Base-by-base conservation (phyloP, 2,113 vertebrate genomes). In the Apteryx owenii region DNA sequence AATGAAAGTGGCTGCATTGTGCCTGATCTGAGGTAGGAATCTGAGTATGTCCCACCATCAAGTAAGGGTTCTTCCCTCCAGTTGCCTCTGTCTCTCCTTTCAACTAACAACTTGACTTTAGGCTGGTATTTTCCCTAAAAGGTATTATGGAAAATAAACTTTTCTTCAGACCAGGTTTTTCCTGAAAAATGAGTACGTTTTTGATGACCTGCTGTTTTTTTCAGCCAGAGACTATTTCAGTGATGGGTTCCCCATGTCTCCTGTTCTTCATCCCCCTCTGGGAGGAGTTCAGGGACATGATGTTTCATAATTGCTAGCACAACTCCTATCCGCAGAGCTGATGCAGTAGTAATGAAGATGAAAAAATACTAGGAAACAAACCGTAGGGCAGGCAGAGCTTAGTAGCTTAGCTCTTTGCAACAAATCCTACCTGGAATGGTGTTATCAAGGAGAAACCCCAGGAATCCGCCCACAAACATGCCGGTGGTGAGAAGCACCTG, bases 381-480 rank as follows among this genome's bases (percentile, higher is more conserved):
- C 9, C 14, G 53, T n/a, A 66, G n/a, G n/a, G 69, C 60, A 94
- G 65, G 69, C 72, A 81, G 16, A 88, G 78, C 81, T 50, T 61
- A 70, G n/a, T n/a, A 92, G 61, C 12, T 64, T 73, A 68, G 42
- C 9, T 66, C 33, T 42, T 95, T 81, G 83, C 60, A 82, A 31
- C 64, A 91, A 95, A 76, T 70, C 98, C 95, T 98, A 99, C 99
- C 99, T 94, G 99, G 99, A 88, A 99, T 98, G 50, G 99, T 99
- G 98, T 99, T 99, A 97, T 99, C 99, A 69, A 99, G 97, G 40
- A 99, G 12, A 84, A 99, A 99, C 36, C 99, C 99, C 84, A 99
- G 98, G 95, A 99, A 98, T 65, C 99, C 99, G 25, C 99, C 99
- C 0, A 99, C 98, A 96, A 99, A 99, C 99, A 99, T 99, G 91